Evolutionary conservation across 2,888 invertebrate genomes (phyloP).

Genomic region (Spicauda simplicius): DNA sequence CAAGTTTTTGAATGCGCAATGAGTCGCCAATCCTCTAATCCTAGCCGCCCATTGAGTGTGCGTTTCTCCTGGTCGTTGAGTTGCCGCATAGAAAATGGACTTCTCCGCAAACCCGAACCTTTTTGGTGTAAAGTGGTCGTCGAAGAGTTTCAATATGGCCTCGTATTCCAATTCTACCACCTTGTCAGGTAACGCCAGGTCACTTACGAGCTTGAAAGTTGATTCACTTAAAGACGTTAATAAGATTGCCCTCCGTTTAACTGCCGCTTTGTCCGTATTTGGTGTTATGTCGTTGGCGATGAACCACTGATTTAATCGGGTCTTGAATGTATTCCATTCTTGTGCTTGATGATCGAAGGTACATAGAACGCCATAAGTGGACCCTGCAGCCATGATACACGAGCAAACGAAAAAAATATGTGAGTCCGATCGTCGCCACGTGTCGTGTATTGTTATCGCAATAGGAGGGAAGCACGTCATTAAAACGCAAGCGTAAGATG

Average conservation of each 20-base stretch:
- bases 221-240: conserved; percentile 37
- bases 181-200: conserved; percentile 40
- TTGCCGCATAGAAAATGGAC: conserved; percentile 20
- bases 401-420: background rate
- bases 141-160: conserved; percentile 33
- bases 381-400: conserved; percentile 20
- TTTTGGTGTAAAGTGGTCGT: conserved; percentile 41
- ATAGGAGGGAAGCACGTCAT: background rate
- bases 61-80: conserved; percentile 25
- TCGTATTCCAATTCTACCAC: conserved; percentile 38
- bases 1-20: conserved; percentile 23
- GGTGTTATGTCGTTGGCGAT: conserved; percentile 36
- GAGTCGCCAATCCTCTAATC: background rate
- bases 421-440: conserved; percentile 27
- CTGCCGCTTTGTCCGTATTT: conserved; percentile 25
- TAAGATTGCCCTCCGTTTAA: conserved; percentile 38
- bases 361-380: conserved; percentile 24
- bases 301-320: conserved; percentile 37
- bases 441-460: conserved; percentile 4
- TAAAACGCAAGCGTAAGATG: background rate
- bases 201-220: conserved; percentile 39
- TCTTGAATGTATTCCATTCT: conserved; percentile 35
- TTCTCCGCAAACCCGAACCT: conserved; percentile 37
- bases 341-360: conserved; percentile 23
- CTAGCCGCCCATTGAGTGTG: conserved; percentile 32